Percentiles rank a stretch among this genome's conserved stretches.
phyloP scores from a whole-genome alignment of 2,113 vertebrate species.

The Sus scrofa region DNA sequence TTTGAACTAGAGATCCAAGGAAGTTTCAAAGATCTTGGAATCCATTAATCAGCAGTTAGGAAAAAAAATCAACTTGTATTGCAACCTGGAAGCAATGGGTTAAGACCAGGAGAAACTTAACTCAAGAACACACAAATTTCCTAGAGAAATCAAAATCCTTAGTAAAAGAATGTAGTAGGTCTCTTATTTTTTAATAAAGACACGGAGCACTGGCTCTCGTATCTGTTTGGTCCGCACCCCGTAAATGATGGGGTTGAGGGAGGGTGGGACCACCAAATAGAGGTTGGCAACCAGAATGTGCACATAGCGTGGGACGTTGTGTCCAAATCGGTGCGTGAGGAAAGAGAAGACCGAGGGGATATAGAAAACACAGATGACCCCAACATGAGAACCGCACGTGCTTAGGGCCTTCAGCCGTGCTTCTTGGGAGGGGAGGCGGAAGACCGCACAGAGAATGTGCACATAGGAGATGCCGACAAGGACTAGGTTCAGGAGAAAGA shows the following conservation, averaged over 20 bases:
- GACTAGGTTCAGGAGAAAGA: slow-evolving; percentile 56
- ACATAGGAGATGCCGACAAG: slow-evolving; percentile 53
- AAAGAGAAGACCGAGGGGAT: slow-evolving; percentile 72
- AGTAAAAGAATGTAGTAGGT: not conserved
- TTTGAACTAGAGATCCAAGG: not conserved
- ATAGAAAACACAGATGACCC: slow-evolving; percentile 70
- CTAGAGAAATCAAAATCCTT: not conserved
- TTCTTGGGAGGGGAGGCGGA: slow-evolving; percentile 39
- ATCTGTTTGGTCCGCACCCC: slow-evolving; percentile 67
- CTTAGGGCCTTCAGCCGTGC: slow-evolving; percentile 71
- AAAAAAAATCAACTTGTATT: not conserved
- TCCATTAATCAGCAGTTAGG: not conserved
- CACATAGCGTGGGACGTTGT: slow-evolving; percentile 26
- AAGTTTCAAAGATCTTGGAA: not conserved
- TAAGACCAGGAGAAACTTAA: not conserved
- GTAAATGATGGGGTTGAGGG: slow-evolving; percentile 76
- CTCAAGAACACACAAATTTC: not conserved
- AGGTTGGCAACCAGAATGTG: slow-evolving; percentile 78
- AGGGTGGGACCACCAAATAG: slow-evolving; percentile 74
- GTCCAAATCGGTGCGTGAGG: too few relatives aligned
- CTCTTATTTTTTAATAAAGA: slow-evolving; percentile 3
- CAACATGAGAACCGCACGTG: slow-evolving; percentile 75
- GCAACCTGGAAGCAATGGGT: not conserved
- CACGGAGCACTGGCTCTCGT: not conserved
- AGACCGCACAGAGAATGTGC: slow-evolving; percentile 59